Percentiles rank a stretch among this genome's conserved stretches.
Conservation (phyloP, 2,888 invertebrate species). For the Megamerina dolium region DNA sequence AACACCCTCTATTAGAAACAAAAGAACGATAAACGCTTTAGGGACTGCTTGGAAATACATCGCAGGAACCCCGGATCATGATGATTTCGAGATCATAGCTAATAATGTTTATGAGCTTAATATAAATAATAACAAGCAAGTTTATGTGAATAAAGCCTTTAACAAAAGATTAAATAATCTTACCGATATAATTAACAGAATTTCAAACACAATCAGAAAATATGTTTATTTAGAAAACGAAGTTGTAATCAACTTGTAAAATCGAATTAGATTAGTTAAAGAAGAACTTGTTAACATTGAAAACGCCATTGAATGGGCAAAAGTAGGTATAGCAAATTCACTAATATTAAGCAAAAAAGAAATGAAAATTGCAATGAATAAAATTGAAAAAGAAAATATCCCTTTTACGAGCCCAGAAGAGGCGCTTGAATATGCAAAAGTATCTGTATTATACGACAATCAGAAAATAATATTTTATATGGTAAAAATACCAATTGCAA, state of each 20-base stretch:
- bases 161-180: conserved; percentile 9
- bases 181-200: background rate
- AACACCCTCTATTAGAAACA: conserved; percentile 3
- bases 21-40: conserved; percentile 7
- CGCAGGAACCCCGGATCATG: background rate
- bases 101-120: conserved; percentile 7
- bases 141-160: conserved; percentile 9
- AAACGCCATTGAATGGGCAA: background rate
- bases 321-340: conserved; percentile 7
- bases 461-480: background rate
- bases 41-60: conserved; percentile 9
- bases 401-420: background rate
- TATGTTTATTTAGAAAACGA: conserved; percentile 8
- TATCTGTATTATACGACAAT: background rate
- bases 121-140: conserved; percentile 12
- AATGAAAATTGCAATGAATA: background rate
- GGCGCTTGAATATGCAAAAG: background rate
- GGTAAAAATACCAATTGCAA: background rate
- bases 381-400: too few relatives aligned
- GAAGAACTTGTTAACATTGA: background rate
- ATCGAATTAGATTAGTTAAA: conserved; percentile 8
- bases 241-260: conserved; percentile 9
- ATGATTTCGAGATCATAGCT: conserved; percentile 3
- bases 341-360: background rate
- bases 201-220: too few relatives aligned